A percentile compares a stretch with the other conserved stretches of the same genome.
These are phyloP conservation scores for Bombus superbus DNA, from an alignment of 1,140 invertebrate species.

Conservation along the genomic window DNA sequence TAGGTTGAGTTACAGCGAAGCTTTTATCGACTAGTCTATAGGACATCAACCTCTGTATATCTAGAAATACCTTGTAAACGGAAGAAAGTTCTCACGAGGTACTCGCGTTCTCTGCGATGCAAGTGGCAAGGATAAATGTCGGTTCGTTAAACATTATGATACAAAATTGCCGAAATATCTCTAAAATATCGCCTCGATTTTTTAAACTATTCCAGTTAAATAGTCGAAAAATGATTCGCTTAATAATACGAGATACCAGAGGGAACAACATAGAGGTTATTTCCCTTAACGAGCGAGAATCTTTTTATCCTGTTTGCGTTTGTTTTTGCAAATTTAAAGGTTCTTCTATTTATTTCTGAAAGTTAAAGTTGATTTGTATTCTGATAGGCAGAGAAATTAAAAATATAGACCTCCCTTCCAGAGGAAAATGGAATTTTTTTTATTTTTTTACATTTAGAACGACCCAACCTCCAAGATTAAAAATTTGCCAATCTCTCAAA, in stretches of 20 bases:
- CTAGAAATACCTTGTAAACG: not conserved
- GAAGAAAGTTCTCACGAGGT: not conserved
- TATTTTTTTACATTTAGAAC: too few species aligned
- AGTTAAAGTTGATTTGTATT: too few species aligned
- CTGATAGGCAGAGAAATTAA: too few species aligned
- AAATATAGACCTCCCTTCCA: too few species aligned
- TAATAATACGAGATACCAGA: not conserved
- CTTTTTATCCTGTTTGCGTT: not conserved
- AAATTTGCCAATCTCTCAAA: rapidly evolving
- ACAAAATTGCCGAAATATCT: not conserved
- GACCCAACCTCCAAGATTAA: not conserved
- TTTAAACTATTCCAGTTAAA: not conserved
- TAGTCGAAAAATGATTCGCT: not conserved
- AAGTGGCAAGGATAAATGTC: not conserved
- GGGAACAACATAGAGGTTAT: not conserved
- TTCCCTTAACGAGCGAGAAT: too few species aligned
- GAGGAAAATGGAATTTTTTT: not conserved
- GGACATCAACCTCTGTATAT: not conserved
- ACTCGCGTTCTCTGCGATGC: not conserved
- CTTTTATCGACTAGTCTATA: not conserved
- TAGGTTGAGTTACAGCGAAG: not conserved
- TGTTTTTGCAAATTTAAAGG: not conserved
- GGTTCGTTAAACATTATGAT: not conserved
- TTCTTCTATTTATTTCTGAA: not conserved
- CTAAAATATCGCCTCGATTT: not conserved